Conservation (phyloP, 2,113 vertebrate genomes). For the Rattus rattus region DNA sequence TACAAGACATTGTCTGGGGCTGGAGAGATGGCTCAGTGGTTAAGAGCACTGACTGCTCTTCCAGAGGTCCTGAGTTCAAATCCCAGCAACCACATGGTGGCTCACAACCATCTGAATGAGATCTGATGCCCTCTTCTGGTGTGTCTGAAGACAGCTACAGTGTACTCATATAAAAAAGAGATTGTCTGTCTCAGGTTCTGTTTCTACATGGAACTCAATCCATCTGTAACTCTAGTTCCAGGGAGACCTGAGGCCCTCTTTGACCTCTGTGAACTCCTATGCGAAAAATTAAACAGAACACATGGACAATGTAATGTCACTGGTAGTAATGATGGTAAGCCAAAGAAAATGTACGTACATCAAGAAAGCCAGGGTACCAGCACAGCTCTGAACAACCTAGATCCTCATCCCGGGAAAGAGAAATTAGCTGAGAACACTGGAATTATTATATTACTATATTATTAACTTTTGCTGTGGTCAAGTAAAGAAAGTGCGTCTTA, state of each 20-base stretch:
- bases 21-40: no score
- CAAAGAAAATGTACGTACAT: not conserved
- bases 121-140: no score
- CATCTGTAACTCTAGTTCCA: not conserved
- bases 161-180: no score
- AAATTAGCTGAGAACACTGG: not conserved
- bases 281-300: not conserved
- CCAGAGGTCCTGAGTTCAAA: no score
- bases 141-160: no score
- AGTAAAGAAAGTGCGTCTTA: not conserved
- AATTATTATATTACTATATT: not conserved
- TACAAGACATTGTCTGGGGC: not conserved
- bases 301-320: not conserved
- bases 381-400: no score
- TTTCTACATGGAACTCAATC: not conserved
- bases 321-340: rapidly evolving
- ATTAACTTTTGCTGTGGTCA: not conserved
- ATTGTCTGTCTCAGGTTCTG: not conserved
- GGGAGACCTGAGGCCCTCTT: not conserved
- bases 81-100: no score
- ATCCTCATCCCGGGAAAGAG: not conserved
- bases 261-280: not conserved
- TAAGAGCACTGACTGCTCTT: no score
- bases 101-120: no score
- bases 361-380: not conserved